Base-by-base conservation (phyloP, 2,797 vertebrate genomes). In the Sitta carolinensis region DNA sequence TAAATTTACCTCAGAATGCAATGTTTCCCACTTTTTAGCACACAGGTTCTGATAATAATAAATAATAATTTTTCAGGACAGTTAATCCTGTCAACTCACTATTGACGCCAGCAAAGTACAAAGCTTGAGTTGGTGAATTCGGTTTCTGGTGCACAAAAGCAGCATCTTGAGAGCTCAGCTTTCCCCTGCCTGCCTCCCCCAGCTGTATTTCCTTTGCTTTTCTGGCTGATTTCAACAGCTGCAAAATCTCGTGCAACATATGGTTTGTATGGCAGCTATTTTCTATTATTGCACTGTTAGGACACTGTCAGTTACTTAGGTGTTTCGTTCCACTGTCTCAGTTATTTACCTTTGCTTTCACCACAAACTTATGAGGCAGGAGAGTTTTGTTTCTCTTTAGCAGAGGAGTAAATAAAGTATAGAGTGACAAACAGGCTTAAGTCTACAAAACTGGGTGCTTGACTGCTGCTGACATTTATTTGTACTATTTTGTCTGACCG, bases 151-250 rank as follows among this genome's bases (percentile, higher is more conserved):
- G 27, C 13, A 5, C 45, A 58, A 87, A 89, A 84, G 9, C 45
- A 42, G n/a, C 25, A 18, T 27, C 40, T 82, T 34, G 29, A 64
- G 52, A 63, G 30, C 10, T 22, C 45, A 58, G 27, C 5, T 40
- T 29, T 7, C 16, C 16, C 11, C 5, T 3, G 10, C 45, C 6
- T 2, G 4, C 3, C 2, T 7, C 2, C 2, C 14, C 10, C 3
- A 20, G 13, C 8, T 13, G 3, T 67, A 9, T 48, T 87, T 52
- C 29, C 5, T 13, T 48, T 36, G 23, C 10, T 52, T 48, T 85
- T 47, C 54, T 15, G 19, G n/a, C 59, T 69, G 21, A 51, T 84
- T 68, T 81, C 29, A 51, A 25, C 12, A 73, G n/a, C 36, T 61
- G 26, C 30, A 38, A 38, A 55, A 48, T 58, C 15, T 47, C 43